phyloP scores from a whole-genome alignment of 1,140 invertebrate genomes.

The Tetramorium simillimum region DNA sequence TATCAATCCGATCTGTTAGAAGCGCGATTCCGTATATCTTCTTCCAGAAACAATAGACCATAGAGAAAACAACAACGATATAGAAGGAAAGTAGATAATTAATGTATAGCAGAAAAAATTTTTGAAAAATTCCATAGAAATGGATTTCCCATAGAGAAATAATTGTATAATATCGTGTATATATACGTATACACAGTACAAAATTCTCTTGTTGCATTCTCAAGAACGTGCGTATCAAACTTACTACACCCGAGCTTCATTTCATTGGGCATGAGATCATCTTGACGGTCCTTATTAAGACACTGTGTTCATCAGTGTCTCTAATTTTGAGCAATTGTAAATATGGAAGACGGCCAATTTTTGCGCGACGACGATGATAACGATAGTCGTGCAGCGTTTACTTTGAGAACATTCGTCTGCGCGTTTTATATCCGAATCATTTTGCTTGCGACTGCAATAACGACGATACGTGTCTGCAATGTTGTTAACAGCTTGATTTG shows the following conservation, averaged over 20 bases:
- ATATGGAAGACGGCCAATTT: constrained; percentile 13
- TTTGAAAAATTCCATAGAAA: constrained; percentile 11
- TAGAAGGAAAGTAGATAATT: constrained; percentile 50
- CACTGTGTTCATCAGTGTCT: constrained; percentile 68
- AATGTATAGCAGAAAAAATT: constrained; percentile 16
- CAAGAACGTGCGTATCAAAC: background rate
- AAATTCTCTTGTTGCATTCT: constrained; percentile 15
- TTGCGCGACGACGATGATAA: background rate
- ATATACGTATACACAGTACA: constrained; percentile 28
- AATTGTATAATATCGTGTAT: background rate
- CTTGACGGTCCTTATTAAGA: constrained; percentile 61
- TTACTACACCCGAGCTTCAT: constrained; percentile 56
- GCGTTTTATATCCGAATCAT: background rate
- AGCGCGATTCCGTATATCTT: background rate
- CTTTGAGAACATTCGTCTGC: background rate
- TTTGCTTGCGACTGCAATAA: background rate
- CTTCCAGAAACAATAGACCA: background rate
- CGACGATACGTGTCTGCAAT: background rate
- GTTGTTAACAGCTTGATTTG: constrained; percentile 6
- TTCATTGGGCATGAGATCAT: constrained; percentile 66
- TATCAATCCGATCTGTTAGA: background rate
- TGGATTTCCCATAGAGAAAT: background rate
- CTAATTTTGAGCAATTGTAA: constrained; percentile 64
- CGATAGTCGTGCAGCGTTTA: background rate
- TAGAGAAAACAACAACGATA: constrained; percentile 32